Conservation (phyloP, 2,888 invertebrate genomes). For the Cyaniris semiargus region DNA sequence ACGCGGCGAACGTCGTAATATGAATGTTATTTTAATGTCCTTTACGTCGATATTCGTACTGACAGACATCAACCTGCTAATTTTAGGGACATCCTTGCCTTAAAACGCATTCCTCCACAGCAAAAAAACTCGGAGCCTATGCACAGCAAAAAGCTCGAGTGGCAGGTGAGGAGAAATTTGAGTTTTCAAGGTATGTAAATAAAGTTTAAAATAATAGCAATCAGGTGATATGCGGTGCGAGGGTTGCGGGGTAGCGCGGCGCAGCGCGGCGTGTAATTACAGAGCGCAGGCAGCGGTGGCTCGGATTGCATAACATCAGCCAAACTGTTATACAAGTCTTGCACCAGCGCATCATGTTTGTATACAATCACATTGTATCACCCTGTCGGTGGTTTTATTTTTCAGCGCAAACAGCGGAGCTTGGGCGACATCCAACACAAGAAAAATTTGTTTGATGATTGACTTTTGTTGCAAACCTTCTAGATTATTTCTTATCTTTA, state of each 20-base stretch:
- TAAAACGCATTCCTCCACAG: slow-evolving; percentile 26
- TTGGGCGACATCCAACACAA: not conserved
- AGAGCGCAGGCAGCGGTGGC: slow-evolving; percentile 49
- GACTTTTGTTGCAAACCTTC: not conserved
- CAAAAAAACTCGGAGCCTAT: slow-evolving; percentile 5
- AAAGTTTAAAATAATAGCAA: slow-evolving; percentile 33
- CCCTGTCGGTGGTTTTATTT: slow-evolving; percentile 24
- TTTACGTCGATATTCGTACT: too few species aligned
- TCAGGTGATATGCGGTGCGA: slow-evolving; percentile 42
- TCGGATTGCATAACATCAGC: slow-evolving; percentile 66
- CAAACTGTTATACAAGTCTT: slow-evolving; percentile 50
- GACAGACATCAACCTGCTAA: too few species aligned
- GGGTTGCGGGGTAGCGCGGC: slow-evolving; percentile 41
- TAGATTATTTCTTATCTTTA: not conserved
- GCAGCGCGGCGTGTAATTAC: slow-evolving; percentile 64
- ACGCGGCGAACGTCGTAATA: too few species aligned
- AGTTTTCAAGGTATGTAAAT: not conserved
- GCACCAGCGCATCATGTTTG: slow-evolving; percentile 58
- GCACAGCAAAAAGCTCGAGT: slow-evolving; percentile 25
- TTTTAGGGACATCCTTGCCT: too few species aligned
- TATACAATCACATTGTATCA: slow-evolving; percentile 54
- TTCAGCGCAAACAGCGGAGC: not conserved
- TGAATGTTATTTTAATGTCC: too few species aligned
- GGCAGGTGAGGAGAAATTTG: slow-evolving; percentile 11
- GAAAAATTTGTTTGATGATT: not conserved